Base-by-base conservation (phyloP, 2,113 vertebrate species). In the Caretta caretta region DNA sequence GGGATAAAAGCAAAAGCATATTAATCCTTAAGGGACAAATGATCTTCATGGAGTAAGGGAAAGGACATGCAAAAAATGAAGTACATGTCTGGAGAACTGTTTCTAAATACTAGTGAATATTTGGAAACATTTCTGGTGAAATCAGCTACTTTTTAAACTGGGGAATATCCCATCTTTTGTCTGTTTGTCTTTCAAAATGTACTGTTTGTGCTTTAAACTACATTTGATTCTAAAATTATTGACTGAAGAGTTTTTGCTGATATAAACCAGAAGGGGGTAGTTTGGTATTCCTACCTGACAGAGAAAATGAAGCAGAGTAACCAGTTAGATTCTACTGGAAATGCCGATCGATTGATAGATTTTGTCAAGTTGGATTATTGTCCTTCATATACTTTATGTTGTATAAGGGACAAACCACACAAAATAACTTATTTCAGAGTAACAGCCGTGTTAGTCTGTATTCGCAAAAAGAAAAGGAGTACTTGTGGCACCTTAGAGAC, bases 301-400 rank as follows among this genome's bases (percentile, higher is more conserved):
- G 80, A 57, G 57, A 80, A 31, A 11, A 24, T 75, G 2, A 0
- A 7, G 7, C 51, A 80, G 53, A 75, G 19, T 80, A 80, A 79
- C n/a, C 17, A 4, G 42, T 82, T 7, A 3, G 48, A 93, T 94
- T 90, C 86, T 14, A 24, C 56, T 69, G 50, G 59, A 91, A 88
- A 88, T 7, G 10, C n/a, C 57, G n/a, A 22, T 17, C 48, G 80
- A 29, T n/a, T 7, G 65, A 19, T n/a, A n/a, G 31, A 2, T 84
- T 94, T 86, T 65, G 9, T 88, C 69, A 14, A 13, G 48, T 87
- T 5, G 3, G 17, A 38, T 91, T 88, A 72, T 91, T 72, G 42
- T 38, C 69, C 50, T 82, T 0, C 22, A 46, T 54, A 17, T 0
- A 5, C 3, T 13, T 81, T 75, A 57, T 50, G 10, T 25, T 5